Base-by-base conservation (phyloP, 2,113 vertebrate genomes). In the Theristicus caerulescens region DNA sequence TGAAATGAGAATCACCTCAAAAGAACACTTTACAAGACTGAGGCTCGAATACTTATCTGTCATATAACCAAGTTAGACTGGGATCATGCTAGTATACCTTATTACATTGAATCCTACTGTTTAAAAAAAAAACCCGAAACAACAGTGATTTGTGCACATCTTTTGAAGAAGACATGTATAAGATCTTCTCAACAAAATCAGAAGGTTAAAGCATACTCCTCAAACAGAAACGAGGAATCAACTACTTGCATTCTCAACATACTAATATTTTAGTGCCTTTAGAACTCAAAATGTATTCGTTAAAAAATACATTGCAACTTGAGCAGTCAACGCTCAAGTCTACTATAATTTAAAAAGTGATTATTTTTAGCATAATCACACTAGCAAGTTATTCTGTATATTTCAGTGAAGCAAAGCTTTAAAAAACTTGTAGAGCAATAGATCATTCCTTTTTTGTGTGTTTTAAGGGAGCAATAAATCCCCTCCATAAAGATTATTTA, bases 401-500 rank as follows among this genome's bases (percentile, higher is more conserved):
- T 93, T 96, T 93, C 96, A 95, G 69, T 88, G 88, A 96, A 95
- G 94, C 95, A 96, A 91, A 88, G 85, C 82, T 86, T 93, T 82
- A 6, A 47, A 55, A 59, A 76, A 47, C 3, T 32, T 58, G 17
- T 74, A 79, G 34, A 93, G 49, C 71, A 88, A 88, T 2, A 78
- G 10, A 58, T 57, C 1, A 38, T 66, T 86, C 16, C 5, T 72
- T 69, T 44, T 69, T 34, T 36, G 34, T 29, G 40, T 55, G 44
- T 70, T 86, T 74, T 59, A 78, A 32, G 36, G 52, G 51, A 90
- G 32, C 27, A 84, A 34, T 32, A 81, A 82, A 69, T 72, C 26
- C 31, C 86, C 69, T 64, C 85, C 26, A 40, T 71, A 72, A 87
- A 65, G 15, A 47, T 51, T 59, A 70, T n/a, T 82, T 85, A 92